phyloP scores from a whole-genome alignment of 2,888 invertebrate species.

The Cataglyphis cursor region DNA sequence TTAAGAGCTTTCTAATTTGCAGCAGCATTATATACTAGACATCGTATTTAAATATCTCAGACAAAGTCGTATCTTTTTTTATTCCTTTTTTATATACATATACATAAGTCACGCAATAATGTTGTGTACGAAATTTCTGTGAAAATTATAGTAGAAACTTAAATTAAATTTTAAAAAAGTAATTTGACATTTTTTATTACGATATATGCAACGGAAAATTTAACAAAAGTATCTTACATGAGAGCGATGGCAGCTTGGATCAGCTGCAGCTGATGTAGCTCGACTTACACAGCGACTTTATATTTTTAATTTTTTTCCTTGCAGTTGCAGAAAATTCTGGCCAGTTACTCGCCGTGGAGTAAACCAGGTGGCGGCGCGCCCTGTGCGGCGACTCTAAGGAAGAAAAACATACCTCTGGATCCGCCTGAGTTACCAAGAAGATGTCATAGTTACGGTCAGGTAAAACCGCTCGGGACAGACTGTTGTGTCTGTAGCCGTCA shows the following conservation, averaged over 20 bases:
- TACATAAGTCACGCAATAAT: not conserved
- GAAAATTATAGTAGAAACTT: not conserved
- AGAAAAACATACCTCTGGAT: conserved; percentile 90
- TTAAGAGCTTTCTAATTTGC: not conserved
- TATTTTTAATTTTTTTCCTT: conserved; percentile 56
- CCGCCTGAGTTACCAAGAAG: conserved; percentile 84
- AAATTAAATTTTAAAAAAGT: not conserved
- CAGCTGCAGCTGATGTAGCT: not conserved
- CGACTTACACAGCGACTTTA: not conserved
- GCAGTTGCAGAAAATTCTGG: conserved; percentile 91
- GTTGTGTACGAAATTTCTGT: not conserved
- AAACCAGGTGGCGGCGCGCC: conserved; percentile 92
- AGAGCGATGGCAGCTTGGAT: not conserved
- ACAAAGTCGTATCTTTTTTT: not conserved
- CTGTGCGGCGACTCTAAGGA: conserved; percentile 89
- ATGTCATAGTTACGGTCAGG: conserved; percentile 71
- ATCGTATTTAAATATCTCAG: not conserved
- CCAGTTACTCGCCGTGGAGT: conserved; percentile 93
- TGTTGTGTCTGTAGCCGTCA: conserved; percentile 14
- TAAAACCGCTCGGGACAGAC: conserved; percentile 59
- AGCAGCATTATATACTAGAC: not conserved
- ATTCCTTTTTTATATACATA: not conserved
- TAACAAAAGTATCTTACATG: not conserved
- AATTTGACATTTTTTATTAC: conserved; percentile 3
- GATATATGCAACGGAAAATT: not conserved